These are phyloP conservation scores for Parus major DNA, from an alignment of 2,113 vertebrate species.

Conservation along the genomic window DNA sequence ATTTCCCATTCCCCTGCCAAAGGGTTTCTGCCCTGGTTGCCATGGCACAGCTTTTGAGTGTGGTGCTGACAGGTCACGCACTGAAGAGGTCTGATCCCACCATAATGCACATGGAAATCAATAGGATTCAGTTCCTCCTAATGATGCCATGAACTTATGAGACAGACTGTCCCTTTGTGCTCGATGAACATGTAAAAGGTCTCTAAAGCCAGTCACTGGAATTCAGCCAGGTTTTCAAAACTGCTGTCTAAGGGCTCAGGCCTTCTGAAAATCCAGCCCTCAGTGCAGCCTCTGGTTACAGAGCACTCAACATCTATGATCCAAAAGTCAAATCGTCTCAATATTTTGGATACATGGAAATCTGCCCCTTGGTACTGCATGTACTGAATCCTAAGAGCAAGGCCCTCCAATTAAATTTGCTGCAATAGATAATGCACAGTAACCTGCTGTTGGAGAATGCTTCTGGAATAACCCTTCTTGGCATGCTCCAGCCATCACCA, in stretches of 20 bases:
- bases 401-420: neutral
- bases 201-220: neutral
- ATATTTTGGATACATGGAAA: neutral
- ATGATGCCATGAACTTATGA: neutral
- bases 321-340: neutral
- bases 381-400: neutral
- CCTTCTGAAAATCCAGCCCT: neutral
- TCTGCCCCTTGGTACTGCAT: neutral
- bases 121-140: neutral
- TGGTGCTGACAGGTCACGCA: neutral
- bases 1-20: neutral
- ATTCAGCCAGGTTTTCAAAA: conserved; percentile 7
- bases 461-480: neutral
- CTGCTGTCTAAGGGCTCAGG: neutral
- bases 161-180: conserved; percentile 23
- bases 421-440: rapidly evolving
- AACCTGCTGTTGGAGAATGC: rapidly evolving
- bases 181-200: neutral
- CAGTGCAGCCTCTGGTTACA: neutral
- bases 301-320: neutral
- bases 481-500: neutral
- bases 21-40: neutral
- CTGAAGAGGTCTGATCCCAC: neutral
- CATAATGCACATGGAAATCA: neutral
- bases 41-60: neutral